Evolutionary conservation across 2,888 invertebrate species (phyloP).

Genomic region (Ephialtes manifestator): DNA sequence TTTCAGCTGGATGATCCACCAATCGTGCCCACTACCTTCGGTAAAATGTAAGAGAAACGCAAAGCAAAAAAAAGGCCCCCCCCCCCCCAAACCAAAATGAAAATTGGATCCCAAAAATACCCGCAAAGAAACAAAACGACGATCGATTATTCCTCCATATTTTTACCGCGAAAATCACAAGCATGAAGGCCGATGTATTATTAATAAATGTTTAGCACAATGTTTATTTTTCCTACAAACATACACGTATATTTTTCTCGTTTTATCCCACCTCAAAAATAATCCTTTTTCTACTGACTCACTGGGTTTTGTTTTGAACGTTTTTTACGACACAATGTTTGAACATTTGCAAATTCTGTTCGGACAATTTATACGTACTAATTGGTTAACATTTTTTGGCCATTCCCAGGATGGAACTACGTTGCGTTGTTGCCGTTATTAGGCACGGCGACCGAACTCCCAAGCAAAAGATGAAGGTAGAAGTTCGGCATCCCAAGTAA

Average conservation of each 20-base stretch:
- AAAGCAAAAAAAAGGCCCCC: background rate
- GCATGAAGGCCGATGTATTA: constrained; percentile 62
- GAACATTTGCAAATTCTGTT: constrained; percentile 8
- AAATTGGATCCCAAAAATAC: constrained; percentile 23
- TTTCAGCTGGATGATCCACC: constrained; percentile 99
- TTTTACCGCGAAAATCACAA: constrained; percentile 27
- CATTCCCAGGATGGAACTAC: constrained; percentile 90
- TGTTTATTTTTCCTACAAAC: constrained; percentile 57
- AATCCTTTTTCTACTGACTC: constrained; percentile 11
- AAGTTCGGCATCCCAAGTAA: constrained; percentile 97
- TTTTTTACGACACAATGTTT: background rate
- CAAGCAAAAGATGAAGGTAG: constrained; percentile 99
- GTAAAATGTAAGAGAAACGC: constrained; percentile 92
- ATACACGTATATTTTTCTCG: constrained; percentile 57
- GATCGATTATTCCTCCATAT: constrained; percentile 13
- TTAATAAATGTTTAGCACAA: constrained; percentile 59
- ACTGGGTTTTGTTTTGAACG: constrained; percentile 10
- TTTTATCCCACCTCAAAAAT: constrained; percentile 52
- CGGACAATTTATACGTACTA: constrained; percentile 3
- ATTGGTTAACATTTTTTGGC: constrained; percentile 45
- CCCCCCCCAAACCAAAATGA: background rate
- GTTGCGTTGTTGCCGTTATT: constrained; percentile 99
- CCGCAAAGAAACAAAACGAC: constrained; percentile 5
- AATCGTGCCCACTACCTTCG: constrained; percentile 99
- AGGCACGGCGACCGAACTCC: constrained; percentile 99